phyloP scores from a whole-genome alignment of 1,140 invertebrate genomes.

The Drosophila nebulosa region DNA sequence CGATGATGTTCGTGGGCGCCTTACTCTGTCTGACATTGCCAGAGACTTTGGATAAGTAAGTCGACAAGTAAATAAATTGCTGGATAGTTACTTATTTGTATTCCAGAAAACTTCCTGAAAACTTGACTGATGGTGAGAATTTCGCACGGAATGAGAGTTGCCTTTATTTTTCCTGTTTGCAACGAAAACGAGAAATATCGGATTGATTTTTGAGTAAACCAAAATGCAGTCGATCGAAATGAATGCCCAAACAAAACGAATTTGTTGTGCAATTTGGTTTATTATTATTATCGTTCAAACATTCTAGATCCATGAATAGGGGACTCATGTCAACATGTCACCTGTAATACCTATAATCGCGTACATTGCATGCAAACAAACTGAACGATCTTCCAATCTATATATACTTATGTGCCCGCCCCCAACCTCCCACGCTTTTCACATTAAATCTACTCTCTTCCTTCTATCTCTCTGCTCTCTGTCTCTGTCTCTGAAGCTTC shows the following conservation, averaged over 20 bases:
- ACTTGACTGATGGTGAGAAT: conserved; percentile 83
- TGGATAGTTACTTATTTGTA: background rate
- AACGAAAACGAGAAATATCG: background rate
- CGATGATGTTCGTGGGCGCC: conserved; percentile 82
- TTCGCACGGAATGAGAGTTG: conserved; percentile 82
- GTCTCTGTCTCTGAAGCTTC: background rate
- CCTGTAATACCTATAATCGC: background rate
- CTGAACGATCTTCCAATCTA: background rate
- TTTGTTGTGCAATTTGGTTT: background rate
- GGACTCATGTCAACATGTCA: background rate
- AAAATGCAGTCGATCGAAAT: conserved; percentile 6
- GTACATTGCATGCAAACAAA: background rate
- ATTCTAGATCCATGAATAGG: background rate
- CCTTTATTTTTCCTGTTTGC: conserved; percentile 47
- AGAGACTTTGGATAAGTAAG: conserved; percentile 83
- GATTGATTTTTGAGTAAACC: background rate
- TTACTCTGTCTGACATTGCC: conserved; percentile 83
- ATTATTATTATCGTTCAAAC: background rate
- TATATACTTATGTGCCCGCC: background rate
- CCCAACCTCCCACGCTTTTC: background rate
- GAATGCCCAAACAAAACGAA: background rate
- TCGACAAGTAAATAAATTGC: background rate
- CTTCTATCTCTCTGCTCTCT: background rate
- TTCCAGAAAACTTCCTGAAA: conserved; percentile 82
- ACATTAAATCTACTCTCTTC: background rate